phyloP scores from a whole-genome alignment of 2,888 invertebrate genomes.

The Ariolimax columbianus region DNA sequence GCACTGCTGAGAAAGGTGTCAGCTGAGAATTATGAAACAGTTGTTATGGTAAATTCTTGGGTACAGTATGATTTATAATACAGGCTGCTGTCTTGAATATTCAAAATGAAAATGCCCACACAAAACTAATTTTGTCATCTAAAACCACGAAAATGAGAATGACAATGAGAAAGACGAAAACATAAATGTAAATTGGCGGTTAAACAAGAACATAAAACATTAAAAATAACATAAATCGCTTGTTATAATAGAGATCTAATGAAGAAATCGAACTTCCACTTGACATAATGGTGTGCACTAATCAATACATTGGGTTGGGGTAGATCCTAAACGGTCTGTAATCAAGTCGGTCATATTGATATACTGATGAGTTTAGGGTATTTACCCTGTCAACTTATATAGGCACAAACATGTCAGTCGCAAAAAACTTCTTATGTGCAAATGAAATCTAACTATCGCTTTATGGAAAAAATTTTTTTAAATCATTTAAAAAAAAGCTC shows the following conservation, averaged over 20 bases:
- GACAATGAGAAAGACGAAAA: background rate
- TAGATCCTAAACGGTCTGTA: background rate
- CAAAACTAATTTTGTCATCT: background rate
- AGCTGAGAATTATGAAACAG: background rate
- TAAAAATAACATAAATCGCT: background rate
- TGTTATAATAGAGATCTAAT: no score
- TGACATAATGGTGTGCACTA: background rate
- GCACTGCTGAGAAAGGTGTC: background rate
- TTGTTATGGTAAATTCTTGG: background rate
- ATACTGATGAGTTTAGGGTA: background rate
- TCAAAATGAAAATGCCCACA: background rate
- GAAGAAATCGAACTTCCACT: background rate
- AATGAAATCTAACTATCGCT: background rate
- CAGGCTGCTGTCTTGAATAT: constrained; percentile 10
- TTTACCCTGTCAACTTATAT: background rate
- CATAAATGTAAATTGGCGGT: background rate
- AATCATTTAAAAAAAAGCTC: background rate
- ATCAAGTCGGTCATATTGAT: background rate
- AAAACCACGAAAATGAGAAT: background rate
- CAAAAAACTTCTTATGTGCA: background rate
- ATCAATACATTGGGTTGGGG: background rate
- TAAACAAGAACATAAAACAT: background rate
- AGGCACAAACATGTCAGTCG: background rate
- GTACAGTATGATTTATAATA: background rate
- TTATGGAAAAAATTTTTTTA: background rate